A percentile compares a stretch with the other conserved stretches of the same genome.
These are phyloP conservation scores for Scaptodrosophila lebanonensis DNA, from an alignment of 1,140 invertebrate genomes.

Conservation along the genomic window DNA sequence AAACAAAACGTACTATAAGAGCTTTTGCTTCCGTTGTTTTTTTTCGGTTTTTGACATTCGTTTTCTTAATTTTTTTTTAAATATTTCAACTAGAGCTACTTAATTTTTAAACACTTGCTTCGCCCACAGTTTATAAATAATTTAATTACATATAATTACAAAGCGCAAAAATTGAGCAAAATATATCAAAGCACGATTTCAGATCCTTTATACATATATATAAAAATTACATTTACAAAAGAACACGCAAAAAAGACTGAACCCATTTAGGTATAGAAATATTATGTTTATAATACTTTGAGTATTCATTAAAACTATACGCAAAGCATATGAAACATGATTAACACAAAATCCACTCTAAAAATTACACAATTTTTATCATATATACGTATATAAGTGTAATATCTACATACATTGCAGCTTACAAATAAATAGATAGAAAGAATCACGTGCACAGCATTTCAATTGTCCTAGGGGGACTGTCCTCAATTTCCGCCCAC, in stretches of 20 bases:
- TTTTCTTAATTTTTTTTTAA: slow-evolving; percentile 39
- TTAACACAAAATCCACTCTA: slow-evolving; percentile 17
- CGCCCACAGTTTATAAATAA: slow-evolving; percentile 34
- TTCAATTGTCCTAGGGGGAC: slow-evolving; percentile 45
- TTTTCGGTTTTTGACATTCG: no score
- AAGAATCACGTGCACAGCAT: slow-evolving; percentile 24
- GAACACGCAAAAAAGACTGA: slow-evolving; percentile 20
- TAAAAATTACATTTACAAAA: slow-evolving; percentile 22
- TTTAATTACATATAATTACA: slow-evolving; percentile 38
- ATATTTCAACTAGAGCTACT: slow-evolving; percentile 61
- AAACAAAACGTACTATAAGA: no score
- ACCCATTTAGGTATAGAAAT: slow-evolving; percentile 40
- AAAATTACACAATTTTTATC: slow-evolving; percentile 18
- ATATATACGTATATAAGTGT: slow-evolving; percentile 34
- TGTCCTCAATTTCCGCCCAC: no score
- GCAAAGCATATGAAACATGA: background rate
- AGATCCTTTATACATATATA: slow-evolving; percentile 41
- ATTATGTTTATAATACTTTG: no score
- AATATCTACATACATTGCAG: slow-evolving; percentile 44
- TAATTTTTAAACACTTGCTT: slow-evolving; percentile 65
- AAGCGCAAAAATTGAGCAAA: slow-evolving; percentile 71
- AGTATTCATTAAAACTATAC: no score
- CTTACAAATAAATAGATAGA: slow-evolving; percentile 43
- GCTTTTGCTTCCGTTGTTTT: no score
- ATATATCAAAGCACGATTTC: slow-evolving; percentile 57